phyloP scores from a whole-genome alignment of 2,888 invertebrate genomes.

The Andrena haemorrhoa region DNA sequence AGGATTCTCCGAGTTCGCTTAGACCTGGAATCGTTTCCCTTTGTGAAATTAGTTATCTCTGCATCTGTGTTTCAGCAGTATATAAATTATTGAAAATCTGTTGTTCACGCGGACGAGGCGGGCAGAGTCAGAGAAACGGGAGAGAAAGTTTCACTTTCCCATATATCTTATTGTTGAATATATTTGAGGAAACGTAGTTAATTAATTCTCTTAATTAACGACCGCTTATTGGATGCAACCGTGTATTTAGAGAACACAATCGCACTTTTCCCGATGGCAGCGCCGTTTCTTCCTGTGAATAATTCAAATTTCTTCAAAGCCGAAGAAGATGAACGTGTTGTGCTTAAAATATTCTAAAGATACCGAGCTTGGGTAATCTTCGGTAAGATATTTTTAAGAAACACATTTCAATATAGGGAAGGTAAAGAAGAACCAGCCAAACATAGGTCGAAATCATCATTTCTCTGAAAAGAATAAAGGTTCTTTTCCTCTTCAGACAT shows the following conservation, averaged over 20 bases:
- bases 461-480: no score
- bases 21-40: conserved; percentile 5
- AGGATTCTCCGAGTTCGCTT: conserved; percentile 25
- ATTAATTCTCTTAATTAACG: conserved; percentile 19
- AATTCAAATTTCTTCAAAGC: conserved; percentile 1
- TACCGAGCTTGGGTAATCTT: no score
- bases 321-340: neutral
- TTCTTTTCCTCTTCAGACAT: no score
- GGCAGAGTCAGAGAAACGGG: neutral
- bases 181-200: conserved; percentile 10
- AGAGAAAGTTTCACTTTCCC: conserved; percentile 24
- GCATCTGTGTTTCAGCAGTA: neutral
- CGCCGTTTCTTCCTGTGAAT: neutral
- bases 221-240: conserved; percentile 1
- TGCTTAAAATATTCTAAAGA: neutral
- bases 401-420: no score
- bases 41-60: neutral
- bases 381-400: no score
- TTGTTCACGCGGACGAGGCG: neutral
- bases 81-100: neutral
- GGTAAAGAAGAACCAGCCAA: no score
- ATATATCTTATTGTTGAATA: neutral
- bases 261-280: conserved; percentile 12
- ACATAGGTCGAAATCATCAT: no score
- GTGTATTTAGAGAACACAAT: conserved; percentile 7